These are phyloP conservation scores for Deladenus siricidicola DNA, from an alignment of 2,888 invertebrate species.

Conservation along the genomic window DNA sequence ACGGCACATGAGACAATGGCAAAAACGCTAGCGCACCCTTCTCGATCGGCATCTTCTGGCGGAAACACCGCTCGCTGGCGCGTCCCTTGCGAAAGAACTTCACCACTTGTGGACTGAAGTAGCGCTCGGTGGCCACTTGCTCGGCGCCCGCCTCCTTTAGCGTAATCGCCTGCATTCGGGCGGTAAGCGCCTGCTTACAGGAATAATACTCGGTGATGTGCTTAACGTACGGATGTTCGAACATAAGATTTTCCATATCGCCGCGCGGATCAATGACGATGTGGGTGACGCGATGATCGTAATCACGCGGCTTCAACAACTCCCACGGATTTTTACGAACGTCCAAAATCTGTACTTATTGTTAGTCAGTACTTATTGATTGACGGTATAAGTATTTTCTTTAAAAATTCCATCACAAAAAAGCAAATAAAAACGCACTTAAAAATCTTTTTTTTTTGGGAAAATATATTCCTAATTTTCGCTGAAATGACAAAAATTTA, in stretches of 20 bases:
- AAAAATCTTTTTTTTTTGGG: no score
- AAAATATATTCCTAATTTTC: no score
- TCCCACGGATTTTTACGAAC: conserved; percentile 13
- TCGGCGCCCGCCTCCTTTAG: not conserved
- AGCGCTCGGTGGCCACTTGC: not conserved
- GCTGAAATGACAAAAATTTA: no score
- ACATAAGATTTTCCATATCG: conserved; percentile 7
- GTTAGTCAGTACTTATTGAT: no score
- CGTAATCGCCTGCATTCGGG: no score
- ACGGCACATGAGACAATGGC: conserved; percentile 5
- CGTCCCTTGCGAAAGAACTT: not conserved
- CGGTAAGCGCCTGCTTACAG: no score
- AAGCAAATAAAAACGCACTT: no score
- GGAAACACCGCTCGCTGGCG: not conserved
- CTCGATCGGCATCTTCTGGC: no score
- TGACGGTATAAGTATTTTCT: not conserved
- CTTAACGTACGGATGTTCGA: not conserved
- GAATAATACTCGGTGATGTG: no score
- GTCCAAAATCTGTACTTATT: conserved; percentile 9
- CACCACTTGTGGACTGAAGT: not conserved
- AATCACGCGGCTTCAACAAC: conserved; percentile 5
- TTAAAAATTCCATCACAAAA: not conserved
- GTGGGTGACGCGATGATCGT: conserved; percentile 3
- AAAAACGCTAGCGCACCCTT: no score
- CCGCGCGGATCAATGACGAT: conserved; percentile 8